Evolutionary conservation across 2,888 invertebrate species (phyloP), one percentile per base, ranked within the genome.

Genomic region (Campoplex nolae): DNA sequence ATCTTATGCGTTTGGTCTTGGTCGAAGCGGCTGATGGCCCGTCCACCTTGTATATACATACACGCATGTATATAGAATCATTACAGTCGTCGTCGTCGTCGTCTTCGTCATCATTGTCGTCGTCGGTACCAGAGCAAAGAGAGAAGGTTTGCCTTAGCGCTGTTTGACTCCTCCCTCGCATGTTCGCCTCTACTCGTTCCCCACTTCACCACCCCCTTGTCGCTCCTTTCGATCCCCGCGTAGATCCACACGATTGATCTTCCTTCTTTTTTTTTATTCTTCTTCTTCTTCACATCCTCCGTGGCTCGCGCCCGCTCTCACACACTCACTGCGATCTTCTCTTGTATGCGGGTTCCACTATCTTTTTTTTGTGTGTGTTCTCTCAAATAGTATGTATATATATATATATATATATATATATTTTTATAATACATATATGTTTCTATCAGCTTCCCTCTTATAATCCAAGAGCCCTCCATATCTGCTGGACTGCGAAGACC

Each of bases 91-190:
- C 42, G 68, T 38, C 38, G 68, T 38, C 38, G 67, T 67, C 42
- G 67, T 67, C 74, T 16, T 77, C 38, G 77, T 70, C 87, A 83
- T 88, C 84, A 79, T 71, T 65, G 78, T 79, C 84, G 85, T 83
- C 75, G 86, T 88, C 68, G 85, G 84, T 86, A 85, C 83, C 79
- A 84, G 88, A 87, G 89, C 88, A 89, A 90, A 91, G 89, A 87
- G 90, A 89, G 89, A 92, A 91, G 91, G 90, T 91, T 92, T 90
- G 92, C 90, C 91, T 89, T 88, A 89, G 84, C 88, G 89, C 90
- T 91, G 91, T 92, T 92, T 91, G 91, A 92, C 92, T 92, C 92
- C 91, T 91, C 92, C 91, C 90, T 91, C 91, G 84, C 88, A 87
- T 75, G 90, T 83, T 89, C 88, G 62, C 65, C 67, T 87, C 82